Evolutionary conservation across 2,113 vertebrate species (phyloP).

Genomic region (Hemiscyllium ocellatum): DNA sequence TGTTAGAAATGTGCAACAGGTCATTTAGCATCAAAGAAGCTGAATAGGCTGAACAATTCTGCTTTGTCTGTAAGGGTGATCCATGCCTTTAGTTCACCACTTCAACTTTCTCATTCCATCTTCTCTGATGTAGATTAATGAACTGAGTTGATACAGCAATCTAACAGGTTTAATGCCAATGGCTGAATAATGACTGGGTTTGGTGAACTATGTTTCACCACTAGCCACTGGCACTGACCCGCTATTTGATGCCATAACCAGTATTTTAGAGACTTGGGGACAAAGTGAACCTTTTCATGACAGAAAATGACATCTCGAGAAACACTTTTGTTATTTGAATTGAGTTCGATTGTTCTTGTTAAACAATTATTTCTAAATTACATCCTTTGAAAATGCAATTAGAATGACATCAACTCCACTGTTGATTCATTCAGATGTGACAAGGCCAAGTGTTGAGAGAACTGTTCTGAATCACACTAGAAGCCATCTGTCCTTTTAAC

Average conservation of each 20-base stretch:
- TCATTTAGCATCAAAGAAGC: not conserved
- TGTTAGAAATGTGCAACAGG: not conserved
- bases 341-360: not conserved
- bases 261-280: not conserved
- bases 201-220: not conserved
- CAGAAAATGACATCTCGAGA: not conserved
- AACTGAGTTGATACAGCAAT: not conserved
- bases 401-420: not conserved
- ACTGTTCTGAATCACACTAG: not conserved
- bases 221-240: not conserved
- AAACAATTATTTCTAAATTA: not conserved
- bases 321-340: not conserved
- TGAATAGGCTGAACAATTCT: not conserved
- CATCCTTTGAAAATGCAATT: not conserved
- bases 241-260: not conserved
- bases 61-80: not conserved
- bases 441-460: not conserved
- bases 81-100: not conserved
- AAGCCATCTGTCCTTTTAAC: not conserved
- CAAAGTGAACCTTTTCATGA: not conserved
- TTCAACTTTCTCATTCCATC: not conserved
- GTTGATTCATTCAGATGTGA: not conserved
- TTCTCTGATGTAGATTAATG: not conserved
- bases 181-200: not conserved
- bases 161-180: not conserved